Base-by-base conservation (phyloP, 2,888 invertebrate species). In the Gnatocerus cornutus region DNA sequence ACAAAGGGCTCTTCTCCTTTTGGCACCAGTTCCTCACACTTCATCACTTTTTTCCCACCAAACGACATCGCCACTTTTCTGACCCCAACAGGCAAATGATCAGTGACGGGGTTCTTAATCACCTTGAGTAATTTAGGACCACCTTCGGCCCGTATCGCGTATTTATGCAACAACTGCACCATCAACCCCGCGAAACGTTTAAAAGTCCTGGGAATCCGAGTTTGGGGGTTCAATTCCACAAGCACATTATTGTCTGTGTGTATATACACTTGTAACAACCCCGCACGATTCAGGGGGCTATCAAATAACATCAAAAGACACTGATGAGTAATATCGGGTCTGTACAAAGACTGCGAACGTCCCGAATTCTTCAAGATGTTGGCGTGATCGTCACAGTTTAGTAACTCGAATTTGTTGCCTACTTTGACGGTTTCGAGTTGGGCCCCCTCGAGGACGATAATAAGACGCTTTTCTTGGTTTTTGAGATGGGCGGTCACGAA, bases 321-420 rank as follows among this genome's bases (percentile, higher is more conserved):
- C 84, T 99, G 99, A 84, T 99, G 99, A 0, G 96, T 91, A 71
- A 99, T 99, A 81, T 99, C 99, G 0, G 99, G 99, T 29, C 99
- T 88, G 80, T 96, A 97, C 1, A 93, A 90, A 0, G 95, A 93
- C 0, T 94, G 93, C 78, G 97, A 95, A 68, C 96, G 88, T 76
- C 94, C 93, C 83, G 94, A 92, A 83, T 94, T 97, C 75, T 93
- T 92, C 75, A 98, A 87, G 71, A 97, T 92, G 74, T 90, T 87
- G 16, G 89, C 89, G 84, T 99, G 98, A 81, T 97, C 97, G 84
- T 99, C 98, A 85, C 96, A 96, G 81, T 97, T 98, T 56, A 99
- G 85, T 21, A 99, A 86, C 82, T 98, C 96, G 85, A 96, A 98
- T 74, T 90, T 89, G 81, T 92, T 93, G 13, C 96, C 96, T 72